Conservation (phyloP, 2,888 invertebrate species). For the Drosophila greeni region DNA sequence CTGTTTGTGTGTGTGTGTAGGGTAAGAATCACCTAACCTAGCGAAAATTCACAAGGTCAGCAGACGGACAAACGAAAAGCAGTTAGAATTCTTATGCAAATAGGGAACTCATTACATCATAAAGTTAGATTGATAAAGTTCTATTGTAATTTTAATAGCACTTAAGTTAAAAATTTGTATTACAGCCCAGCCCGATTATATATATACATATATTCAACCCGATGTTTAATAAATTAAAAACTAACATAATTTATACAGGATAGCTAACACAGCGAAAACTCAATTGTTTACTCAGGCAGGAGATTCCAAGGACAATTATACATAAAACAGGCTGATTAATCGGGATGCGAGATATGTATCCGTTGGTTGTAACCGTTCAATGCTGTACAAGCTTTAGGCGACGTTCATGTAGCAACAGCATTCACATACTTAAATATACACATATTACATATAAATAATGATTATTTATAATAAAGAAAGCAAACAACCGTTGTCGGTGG, state of each 20-base stretch:
- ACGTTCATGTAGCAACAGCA: conserved; percentile 38
- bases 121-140: conserved; percentile 8
- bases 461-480: conserved; percentile 35
- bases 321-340: conserved; percentile 38
- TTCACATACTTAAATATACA: conserved; percentile 29
- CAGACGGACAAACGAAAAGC: background rate
- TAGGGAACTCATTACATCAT: conserved; percentile 11
- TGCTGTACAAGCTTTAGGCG: conserved; percentile 44
- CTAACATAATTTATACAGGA: conserved; percentile 24
- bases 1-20: conserved; percentile 21
- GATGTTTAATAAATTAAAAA: conserved; percentile 31
- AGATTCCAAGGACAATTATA: conserved; percentile 45
- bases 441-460: conserved; percentile 30
- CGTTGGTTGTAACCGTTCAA: conserved; percentile 64
- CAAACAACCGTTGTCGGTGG: background rate
- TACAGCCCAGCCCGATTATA: conserved; percentile 12
- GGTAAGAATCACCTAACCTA: conserved; percentile 4
- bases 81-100: conserved; percentile 1
- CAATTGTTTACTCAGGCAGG: conserved; percentile 42
- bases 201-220: background rate
- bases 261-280: conserved; percentile 33
- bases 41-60: conserved; percentile 16
- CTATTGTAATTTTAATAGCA: conserved; percentile 13
- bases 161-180: conserved; percentile 32
- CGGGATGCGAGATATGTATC: conserved; percentile 19